Evolutionary conservation across 1,140 invertebrate genomes (phyloP), one percentile per base, ranked within the genome.

Genomic region (Drosophila aff.): DNA sequence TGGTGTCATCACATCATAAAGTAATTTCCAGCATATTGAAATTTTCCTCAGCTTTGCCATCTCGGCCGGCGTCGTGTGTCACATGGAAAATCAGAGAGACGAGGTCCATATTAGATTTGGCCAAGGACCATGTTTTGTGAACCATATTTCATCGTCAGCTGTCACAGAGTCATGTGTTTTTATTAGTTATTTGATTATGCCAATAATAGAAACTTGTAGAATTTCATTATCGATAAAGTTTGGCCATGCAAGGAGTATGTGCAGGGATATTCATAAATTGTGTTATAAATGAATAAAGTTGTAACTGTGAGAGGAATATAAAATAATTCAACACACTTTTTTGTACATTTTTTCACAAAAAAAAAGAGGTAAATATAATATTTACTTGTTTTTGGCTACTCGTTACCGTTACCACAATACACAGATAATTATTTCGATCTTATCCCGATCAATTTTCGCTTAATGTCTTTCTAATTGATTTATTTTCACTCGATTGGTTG

Each of bases 1-100:
- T 81, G 91, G 79, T 91, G 91, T 81, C 91, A 92, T 92, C 91
- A 92, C 69, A 92, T 92, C 91, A 92, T 89, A 92, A 87, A 91
- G 86, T 92, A 81, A 92, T 92, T 92, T 92, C 82, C 66, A 83
- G 75, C 84, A 91, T 91, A 91, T 91, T 91, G 89, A 92, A 92
- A 91, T 90, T 90, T 85, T 53, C 52, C 50, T 61, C 49, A 61
- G 80, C 60, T 60, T 16, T 50, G 59, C 31, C 57, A 53, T 63
- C 69, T 55, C 57, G 43, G 64, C 38, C 57, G 40, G 11, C 44
- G 53, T 73, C 53, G 23, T 55, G 69, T 74, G 75, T 61, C 63
- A 61, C 57, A 61, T 49, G 74, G 43, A 68, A 60, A 41, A 46
- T 41, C 36, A 26, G 38, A 58, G 65, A 55, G 52, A 52, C 16